Evolutionary conservation across 1,140 invertebrate species (phyloP).

Genomic region (Heliconius himera): DNA sequence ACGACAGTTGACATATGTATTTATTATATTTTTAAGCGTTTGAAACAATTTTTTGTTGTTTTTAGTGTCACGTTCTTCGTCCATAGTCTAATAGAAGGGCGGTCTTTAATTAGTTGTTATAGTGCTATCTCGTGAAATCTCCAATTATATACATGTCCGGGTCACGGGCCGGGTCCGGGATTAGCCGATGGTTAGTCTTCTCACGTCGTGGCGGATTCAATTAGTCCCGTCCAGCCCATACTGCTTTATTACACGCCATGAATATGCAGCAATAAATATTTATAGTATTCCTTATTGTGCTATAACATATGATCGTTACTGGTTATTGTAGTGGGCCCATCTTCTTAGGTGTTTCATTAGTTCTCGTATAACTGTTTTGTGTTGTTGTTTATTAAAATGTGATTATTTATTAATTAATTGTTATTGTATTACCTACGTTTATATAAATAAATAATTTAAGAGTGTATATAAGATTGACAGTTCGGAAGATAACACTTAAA

Average conservation of each 20-base stretch:
- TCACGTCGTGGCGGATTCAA: constrained; percentile 64
- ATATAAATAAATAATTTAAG: too few relatives aligned
- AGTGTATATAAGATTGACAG: too few relatives aligned
- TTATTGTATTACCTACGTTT: neutral
- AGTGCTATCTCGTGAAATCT: constrained; percentile 79
- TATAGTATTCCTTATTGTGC: constrained; percentile 39
- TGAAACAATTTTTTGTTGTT: neutral
- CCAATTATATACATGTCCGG: constrained; percentile 63
- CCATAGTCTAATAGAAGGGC: constrained; percentile 12
- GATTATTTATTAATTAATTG: neutral
- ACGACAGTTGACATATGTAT: neutral
- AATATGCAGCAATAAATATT: constrained; percentile 27
- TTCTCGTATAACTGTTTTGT: neutral
- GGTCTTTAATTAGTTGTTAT: constrained; percentile 67
- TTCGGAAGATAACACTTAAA: neutral
- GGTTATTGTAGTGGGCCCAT: neutral
- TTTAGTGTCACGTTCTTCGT: neutral
- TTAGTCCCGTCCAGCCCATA: constrained; percentile 57
- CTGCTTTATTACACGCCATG: constrained; percentile 46
- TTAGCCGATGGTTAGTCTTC: constrained; percentile 51
- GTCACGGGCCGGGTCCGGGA: constrained; percentile 43
- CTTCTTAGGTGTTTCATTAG: neutral
- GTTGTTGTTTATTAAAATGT: neutral
- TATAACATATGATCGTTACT: constrained; percentile 14
- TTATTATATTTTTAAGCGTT: neutral